Conservation (phyloP, 2,113 vertebrate species). For the Sander lucioperca region DNA sequence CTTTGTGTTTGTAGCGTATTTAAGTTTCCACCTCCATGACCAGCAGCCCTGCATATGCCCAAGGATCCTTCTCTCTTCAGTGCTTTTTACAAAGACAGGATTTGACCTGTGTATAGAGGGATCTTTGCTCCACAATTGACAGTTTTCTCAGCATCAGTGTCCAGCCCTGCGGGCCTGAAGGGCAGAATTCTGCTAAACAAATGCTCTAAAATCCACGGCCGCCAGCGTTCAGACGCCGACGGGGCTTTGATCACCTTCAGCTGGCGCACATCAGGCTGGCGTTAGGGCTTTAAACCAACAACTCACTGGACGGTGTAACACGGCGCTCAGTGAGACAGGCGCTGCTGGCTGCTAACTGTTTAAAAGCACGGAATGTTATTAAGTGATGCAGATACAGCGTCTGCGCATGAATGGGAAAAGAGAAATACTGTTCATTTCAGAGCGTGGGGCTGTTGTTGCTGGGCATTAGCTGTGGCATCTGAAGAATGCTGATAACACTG, state of each 20-base stretch:
- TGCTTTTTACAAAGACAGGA: constrained; percentile 75
- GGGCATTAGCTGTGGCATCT: constrained; percentile 92
- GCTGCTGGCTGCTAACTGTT: constrained; percentile 89
- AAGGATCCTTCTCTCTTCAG: constrained; percentile 74
- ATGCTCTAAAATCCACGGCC: constrained; percentile 89
- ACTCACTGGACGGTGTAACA: constrained; percentile 64
- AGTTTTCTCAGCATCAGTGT: constrained; percentile 92
- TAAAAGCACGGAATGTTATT: constrained; percentile 96
- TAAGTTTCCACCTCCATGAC: constrained; percentile 79
- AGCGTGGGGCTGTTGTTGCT: constrained; percentile 89
- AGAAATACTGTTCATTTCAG: constrained; percentile 98
- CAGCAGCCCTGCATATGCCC: constrained; percentile 68
- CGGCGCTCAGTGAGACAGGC: constrained; percentile 72
- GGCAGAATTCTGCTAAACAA: constrained; percentile 90
- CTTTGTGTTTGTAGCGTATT: constrained; percentile 75
- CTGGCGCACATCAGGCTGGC: constrained; percentile 97
- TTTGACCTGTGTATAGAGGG: constrained; percentile 81
- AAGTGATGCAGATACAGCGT: constrained; percentile 91
- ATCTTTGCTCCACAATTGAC: constrained; percentile 86
- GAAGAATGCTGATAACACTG: constrained; percentile 86
- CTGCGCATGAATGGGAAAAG: constrained; percentile 90
- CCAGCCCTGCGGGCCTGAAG: constrained; percentile 83
- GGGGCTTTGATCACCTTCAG: constrained; percentile 95
- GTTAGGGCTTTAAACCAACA: constrained; percentile 95
- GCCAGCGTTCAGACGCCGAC: constrained; percentile 86